Conservation (phyloP, 1,140 invertebrate species). For the Drosophila punjabiensis region DNA sequence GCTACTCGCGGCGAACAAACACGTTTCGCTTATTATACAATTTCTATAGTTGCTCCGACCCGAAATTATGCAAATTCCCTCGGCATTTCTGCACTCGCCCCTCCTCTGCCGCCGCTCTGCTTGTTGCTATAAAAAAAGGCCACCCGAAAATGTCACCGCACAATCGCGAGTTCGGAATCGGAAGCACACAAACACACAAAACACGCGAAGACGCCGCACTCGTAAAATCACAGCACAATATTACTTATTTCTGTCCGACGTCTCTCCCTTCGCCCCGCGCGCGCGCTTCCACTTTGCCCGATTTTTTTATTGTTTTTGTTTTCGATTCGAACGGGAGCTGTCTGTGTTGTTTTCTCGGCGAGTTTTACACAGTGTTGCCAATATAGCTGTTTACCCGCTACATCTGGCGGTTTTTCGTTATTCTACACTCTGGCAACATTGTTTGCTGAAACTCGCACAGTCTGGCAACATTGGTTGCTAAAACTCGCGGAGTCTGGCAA, state of each 20-base stretch:
- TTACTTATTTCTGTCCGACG: constrained; percentile 17
- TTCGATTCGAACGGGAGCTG: constrained; percentile 23
- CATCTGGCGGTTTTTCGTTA: too few species aligned
- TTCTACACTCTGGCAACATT: too few species aligned
- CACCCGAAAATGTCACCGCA: constrained; percentile 13
- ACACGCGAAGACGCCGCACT: constrained; percentile 14
- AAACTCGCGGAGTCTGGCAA: too few species aligned
- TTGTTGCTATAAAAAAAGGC: constrained; percentile 25
- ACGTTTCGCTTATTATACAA: constrained; percentile 58
- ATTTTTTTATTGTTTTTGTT: constrained; percentile 29
- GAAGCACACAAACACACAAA: constrained; percentile 35
- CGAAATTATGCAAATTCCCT: constrained; percentile 57
- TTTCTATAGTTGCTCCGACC: constrained; percentile 29
- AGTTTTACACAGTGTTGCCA: constrained; percentile 28
- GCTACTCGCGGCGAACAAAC: constrained; percentile 7
- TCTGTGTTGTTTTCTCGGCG: constrained; percentile 58
- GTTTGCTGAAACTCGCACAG: too few species aligned
- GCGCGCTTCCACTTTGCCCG: not conserved
- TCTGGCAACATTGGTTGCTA: too few species aligned
- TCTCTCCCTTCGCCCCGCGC: constrained; percentile 1
- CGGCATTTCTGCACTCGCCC: constrained; percentile 28
- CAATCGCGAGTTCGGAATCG: constrained; percentile 10
- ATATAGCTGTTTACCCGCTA: too few species aligned
- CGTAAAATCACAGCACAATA: constrained; percentile 25
- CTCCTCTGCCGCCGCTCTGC: constrained; percentile 9